Base-by-base conservation (phyloP, 2,113 vertebrate genomes). In the Mesoclemmys tuberculata region DNA sequence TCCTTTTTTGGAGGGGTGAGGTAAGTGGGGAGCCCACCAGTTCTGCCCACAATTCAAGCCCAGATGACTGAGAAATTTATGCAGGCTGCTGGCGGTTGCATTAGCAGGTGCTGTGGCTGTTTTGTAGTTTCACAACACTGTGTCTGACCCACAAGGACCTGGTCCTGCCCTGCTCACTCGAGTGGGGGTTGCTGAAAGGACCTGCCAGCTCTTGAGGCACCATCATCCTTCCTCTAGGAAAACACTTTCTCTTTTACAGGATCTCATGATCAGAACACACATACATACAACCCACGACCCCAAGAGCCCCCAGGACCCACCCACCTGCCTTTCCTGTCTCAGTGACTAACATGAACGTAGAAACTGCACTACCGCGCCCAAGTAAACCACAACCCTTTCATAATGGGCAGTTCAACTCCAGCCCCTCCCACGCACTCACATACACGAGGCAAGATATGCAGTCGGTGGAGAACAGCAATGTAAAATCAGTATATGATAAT, bases 351-450 rank as follows among this genome's bases (percentile, higher is more conserved):
- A 75, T 10, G 22, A 46, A 41, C 11, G 38, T 22, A 46, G 27
- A 68, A 75, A 75, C 5, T 10, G 2, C 3, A 4, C 46, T 54
- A 16, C 54, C 0, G 2, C 0, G 3, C 9, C 74, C 46, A 80
- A 44, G 44, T 16, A n/a, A 54, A 52, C 38, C 11, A 2, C 58
- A 78, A 78, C 58, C 6, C 8, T 38, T 56, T 38, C 24, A 38
- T 41, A 51, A 7, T 8, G 51, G 56, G 68, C 80, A 44, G 74
- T 75, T 18, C 0, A 1, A 80, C 84, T 84, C 41, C 35, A 16
- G 38, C 22, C 52, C 13, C 80, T 41, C 19, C 74, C 24, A 46
- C 41, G 4, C 74, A 75, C 41, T 41, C n/a, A 26, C 22, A 46
- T 10, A 44, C 74, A 46, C 22, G 5, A 75, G 74, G 74, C 74